These are phyloP conservation scores for Ichneumoninae sp. DNA, from an alignment of 2,888 invertebrate species.

Conservation along the genomic window DNA sequence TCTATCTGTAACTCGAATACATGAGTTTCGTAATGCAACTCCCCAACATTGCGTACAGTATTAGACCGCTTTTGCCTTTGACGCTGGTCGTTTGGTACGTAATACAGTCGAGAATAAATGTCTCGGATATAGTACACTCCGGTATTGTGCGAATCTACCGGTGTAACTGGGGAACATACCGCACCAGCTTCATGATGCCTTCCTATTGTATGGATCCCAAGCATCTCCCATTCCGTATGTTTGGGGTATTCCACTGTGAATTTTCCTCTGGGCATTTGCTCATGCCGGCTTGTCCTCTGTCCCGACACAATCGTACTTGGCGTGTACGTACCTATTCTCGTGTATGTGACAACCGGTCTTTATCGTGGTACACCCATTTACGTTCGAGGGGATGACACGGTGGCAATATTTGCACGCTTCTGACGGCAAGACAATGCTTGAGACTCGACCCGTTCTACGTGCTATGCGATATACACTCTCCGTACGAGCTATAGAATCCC, in stretches of 20 bases:
- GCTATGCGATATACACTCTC: conserved; percentile 66
- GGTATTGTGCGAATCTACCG: conserved; percentile 11
- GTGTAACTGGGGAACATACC: conserved; percentile 39
- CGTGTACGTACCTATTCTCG: conserved; percentile 21
- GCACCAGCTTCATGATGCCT: conserved; percentile 16
- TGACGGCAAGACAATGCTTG: conserved; percentile 81
- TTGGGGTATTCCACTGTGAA: conserved; percentile 27
- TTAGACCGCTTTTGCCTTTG: conserved; percentile 28
- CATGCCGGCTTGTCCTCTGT: not conserved
- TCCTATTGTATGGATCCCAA: conserved; percentile 2
- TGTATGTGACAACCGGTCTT: conserved; percentile 44
- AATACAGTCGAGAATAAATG: conserved; percentile 16
- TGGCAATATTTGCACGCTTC: conserved; percentile 82
- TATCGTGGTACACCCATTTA: conserved; percentile 41
- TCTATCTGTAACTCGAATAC: conserved; percentile 49
- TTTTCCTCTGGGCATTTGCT: conserved; percentile 7
- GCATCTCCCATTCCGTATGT: conserved; percentile 35
- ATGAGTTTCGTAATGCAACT: conserved; percentile 16
- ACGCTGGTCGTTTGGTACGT: conserved; percentile 35
- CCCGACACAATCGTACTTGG: not conserved
- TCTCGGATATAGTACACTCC: conserved; percentile 15
- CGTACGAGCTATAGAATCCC: conserved; percentile 70
- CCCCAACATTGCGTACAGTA: conserved; percentile 16
- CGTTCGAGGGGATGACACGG: conserved; percentile 75
- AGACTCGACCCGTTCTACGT: conserved; percentile 78